Evolutionary conservation across 2,888 invertebrate species (phyloP).

Genomic region (Frankliniella fusca): DNA sequence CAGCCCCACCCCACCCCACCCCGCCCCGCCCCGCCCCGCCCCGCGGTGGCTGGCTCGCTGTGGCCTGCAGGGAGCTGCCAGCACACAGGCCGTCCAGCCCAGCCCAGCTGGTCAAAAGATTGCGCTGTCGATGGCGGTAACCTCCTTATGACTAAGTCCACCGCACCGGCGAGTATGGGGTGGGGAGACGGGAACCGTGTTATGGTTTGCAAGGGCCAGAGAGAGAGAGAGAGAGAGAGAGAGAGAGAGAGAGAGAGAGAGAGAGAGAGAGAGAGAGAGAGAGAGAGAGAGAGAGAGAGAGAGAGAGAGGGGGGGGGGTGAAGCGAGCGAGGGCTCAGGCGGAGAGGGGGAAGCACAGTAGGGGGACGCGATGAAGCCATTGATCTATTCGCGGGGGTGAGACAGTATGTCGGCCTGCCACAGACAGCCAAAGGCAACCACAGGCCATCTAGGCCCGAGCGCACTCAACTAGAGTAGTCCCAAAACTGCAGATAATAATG

Average conservation of each 20-base stretch:
- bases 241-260: background rate
- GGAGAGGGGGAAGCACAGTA: background rate
- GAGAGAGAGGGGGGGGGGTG: background rate
- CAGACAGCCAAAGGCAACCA: no score
- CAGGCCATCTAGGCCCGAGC: no score
- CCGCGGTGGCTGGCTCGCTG: no score
- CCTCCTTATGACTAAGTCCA: constrained; percentile 1
- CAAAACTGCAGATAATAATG: no score
- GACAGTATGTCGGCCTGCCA: no score
- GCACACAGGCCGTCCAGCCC: background rate
- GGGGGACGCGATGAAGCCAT: no score
- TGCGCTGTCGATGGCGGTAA: constrained; percentile 24
- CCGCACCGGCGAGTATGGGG: background rate
- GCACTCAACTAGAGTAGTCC: no score
- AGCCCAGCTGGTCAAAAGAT: background rate
- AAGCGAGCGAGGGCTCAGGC: background rate
- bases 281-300: no score
- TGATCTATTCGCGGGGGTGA: no score
- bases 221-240: background rate
- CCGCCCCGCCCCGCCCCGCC: no score
- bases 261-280: no score
- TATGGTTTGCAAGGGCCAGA: background rate
- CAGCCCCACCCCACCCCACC: no score
- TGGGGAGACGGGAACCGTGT: background rate
- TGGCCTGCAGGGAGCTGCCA: background rate